Base-by-base conservation (phyloP, 2,888 invertebrate genomes). In the Uloborus plumipes region DNA sequence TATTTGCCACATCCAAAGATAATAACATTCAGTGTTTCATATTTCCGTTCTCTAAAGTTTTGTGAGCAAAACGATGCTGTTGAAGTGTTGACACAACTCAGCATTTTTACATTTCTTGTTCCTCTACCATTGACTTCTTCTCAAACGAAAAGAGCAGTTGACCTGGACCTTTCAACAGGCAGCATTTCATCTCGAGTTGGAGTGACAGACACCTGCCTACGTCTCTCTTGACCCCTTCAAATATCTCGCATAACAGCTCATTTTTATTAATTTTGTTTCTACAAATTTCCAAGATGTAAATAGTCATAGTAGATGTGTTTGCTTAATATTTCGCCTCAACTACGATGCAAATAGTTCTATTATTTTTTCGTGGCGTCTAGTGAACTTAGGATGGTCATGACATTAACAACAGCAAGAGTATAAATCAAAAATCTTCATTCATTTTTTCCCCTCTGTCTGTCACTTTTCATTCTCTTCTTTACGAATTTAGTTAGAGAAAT, bases 191-290 rank as follows among this genome's bases (percentile, higher is more conserved):
- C 47, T 59, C 66, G 64, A 20, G 31, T 51, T 15, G 64, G 50
- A 58, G 39, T 18, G 65, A 58, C 53, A 26, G 65, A 65, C 58
- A 66, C 67, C 61, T 67, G 75, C 75, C 58, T 76, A 50, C 22
- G 69, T 53, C 49, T 47, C 31, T 53, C 39, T 53, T 67, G 51
- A 69, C 51, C 74, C 53, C 67, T 69, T 76, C 62, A 62, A 72
- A 51, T 51, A 9, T 62, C n/a, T 51, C 39, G 61, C 39, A 62
- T 51, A 62, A 62, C 69, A 53, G 58, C 26, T 59, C 26, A n/a
- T 20, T 58, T 74, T 74, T 67, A 22, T 59, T 39, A 39, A 39
- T 39, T 39, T 39, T 39, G 39, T 39, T 39, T 39, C 6, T 39
- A 39, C 39, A 39, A 39, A 39, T 39, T 39, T 39, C 39, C 39